phyloP scores from a whole-genome alignment of 2,797 vertebrate genomes.

The Poecilia velifera region DNA sequence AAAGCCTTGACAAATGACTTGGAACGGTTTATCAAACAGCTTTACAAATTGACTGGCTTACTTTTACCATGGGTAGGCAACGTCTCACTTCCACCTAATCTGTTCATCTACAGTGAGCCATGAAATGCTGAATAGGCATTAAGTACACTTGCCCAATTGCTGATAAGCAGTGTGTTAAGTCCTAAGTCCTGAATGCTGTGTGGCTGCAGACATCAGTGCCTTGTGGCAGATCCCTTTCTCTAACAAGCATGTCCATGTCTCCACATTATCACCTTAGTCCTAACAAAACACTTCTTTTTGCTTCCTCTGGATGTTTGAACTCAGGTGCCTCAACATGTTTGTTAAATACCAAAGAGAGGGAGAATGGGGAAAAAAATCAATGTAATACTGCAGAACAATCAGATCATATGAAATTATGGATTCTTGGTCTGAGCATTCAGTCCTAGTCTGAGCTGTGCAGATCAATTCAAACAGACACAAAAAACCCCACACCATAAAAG shows the following conservation, averaged over 20 bases:
- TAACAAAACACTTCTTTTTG: conserved; percentile 68
- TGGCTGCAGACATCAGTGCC: conserved; percentile 19
- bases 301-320: conserved; percentile 70
- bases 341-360: conserved; percentile 83
- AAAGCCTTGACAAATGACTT: background rate
- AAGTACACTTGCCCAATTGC: conserved; percentile 16
- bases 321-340: conserved; percentile 85
- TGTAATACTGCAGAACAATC: conserved; percentile 91
- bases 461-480: conserved; percentile 94
- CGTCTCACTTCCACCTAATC: conserved; percentile 34
- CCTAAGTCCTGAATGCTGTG: conserved; percentile 40
- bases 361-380: conserved; percentile 82
- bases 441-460: conserved; percentile 90
- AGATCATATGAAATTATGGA: conserved; percentile 93
- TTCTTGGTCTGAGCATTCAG: conserved; percentile 91
- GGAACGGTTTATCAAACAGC: background rate
- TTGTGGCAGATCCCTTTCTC: conserved; percentile 51
- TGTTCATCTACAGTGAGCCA: conserved; percentile 26
- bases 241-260: conserved; percentile 69
- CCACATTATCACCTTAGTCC: conserved; percentile 71
- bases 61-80: background rate
- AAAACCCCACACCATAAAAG: conserved; percentile 86
- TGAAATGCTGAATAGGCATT: conserved; percentile 20
- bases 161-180: conserved; percentile 45
- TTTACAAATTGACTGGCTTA: conserved; percentile 2